Percentiles rank a stretch among this genome's conserved stretches.
Conservation (phyloP, 2,888 invertebrate genomes). For the Xylophagus ater region DNA sequence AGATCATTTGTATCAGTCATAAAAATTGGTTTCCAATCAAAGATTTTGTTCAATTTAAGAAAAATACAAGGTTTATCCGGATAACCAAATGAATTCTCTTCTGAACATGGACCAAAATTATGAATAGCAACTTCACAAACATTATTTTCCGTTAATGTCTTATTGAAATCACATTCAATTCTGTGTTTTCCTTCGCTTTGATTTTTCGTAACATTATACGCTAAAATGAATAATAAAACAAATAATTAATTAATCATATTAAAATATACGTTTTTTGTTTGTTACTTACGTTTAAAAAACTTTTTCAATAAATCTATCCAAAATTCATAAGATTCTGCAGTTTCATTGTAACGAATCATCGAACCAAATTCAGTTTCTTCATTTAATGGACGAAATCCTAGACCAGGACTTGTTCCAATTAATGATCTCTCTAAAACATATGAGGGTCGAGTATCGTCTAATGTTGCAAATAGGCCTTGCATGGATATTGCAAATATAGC, state of each 20-base stretch:
- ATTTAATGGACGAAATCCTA: conserved; percentile 54
- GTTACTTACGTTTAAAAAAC: conserved; percentile 46
- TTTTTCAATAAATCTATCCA: conserved; percentile 46
- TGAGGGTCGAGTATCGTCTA: conserved; percentile 58
- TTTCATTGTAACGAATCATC: conserved; percentile 49
- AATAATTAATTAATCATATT: conserved; percentile 2
- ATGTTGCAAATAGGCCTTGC: conserved; percentile 62
- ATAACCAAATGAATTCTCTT: conserved; percentile 51
- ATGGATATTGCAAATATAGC: conserved; percentile 79
- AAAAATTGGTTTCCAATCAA: conserved; percentile 57
- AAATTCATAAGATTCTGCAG: conserved; percentile 39
- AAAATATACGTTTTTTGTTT: conserved; percentile 3
- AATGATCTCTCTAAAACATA: conserved; percentile 65
- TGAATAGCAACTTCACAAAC: conserved; percentile 44
- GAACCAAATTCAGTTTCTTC: conserved; percentile 46
- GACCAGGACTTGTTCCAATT: conserved; percentile 55
- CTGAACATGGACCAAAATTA: conserved; percentile 44
- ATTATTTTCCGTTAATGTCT: conserved; percentile 37
- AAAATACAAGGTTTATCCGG: conserved; percentile 71
- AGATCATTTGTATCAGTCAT: conserved; percentile 44
- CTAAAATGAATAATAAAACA: conserved; percentile 19
- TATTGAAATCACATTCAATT: conserved; percentile 45
- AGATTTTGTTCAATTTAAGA: conserved; percentile 75
- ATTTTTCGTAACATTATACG: conserved; percentile 36
- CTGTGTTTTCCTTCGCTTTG: conserved; percentile 42